Evolutionary conservation across 2,113 vertebrate genomes (phyloP).

Genomic region (Collichthys lucidus): DNA sequence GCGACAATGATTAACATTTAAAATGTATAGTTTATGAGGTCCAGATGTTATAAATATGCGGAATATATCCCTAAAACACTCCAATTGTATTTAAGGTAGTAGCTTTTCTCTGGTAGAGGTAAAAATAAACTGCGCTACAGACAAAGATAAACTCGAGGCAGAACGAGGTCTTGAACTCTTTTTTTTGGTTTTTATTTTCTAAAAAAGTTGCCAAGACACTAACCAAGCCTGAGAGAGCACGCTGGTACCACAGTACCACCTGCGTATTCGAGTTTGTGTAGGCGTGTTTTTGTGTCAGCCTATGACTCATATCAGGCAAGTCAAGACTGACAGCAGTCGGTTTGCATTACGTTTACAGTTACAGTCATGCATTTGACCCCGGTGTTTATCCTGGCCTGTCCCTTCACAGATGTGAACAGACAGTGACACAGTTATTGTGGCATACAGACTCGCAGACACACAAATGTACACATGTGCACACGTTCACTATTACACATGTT

Average conservation of each 20-base stretch:
- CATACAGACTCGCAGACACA: slow-evolving; percentile 4
- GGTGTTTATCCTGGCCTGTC: slow-evolving; percentile 61
- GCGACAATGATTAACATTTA: slow-evolving; percentile 48
- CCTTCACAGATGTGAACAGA: slow-evolving; percentile 40
- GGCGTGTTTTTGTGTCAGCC: slow-evolving; percentile 20
- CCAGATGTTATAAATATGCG: slow-evolving; percentile 14
- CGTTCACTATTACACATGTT: slow-evolving; percentile 31
- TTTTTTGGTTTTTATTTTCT: neutral
- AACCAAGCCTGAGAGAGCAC: slow-evolving; percentile 30
- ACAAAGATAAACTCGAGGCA: too few relatives aligned
- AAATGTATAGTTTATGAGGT: neutral
- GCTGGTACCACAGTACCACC: slow-evolving; percentile 15
- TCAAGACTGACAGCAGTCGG: slow-evolving; percentile 66
- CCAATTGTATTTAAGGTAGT: neutral
- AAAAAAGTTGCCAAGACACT: slow-evolving; percentile 23
- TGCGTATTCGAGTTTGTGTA: neutral
- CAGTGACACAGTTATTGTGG: slow-evolving; percentile 60
- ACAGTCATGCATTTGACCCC: slow-evolving; percentile 68
- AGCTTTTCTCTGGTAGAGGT: neutral
- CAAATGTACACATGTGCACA: neutral
- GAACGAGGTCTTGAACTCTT: too few relatives aligned
- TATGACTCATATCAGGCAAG: slow-evolving; percentile 22
- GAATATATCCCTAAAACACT: neutral
- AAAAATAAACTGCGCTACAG: too few relatives aligned
- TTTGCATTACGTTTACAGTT: slow-evolving; percentile 64